These are phyloP conservation scores for Lasiurus borealis DNA, from an alignment of 2,113 vertebrate genomes.

Conservation along the genomic window DNA sequence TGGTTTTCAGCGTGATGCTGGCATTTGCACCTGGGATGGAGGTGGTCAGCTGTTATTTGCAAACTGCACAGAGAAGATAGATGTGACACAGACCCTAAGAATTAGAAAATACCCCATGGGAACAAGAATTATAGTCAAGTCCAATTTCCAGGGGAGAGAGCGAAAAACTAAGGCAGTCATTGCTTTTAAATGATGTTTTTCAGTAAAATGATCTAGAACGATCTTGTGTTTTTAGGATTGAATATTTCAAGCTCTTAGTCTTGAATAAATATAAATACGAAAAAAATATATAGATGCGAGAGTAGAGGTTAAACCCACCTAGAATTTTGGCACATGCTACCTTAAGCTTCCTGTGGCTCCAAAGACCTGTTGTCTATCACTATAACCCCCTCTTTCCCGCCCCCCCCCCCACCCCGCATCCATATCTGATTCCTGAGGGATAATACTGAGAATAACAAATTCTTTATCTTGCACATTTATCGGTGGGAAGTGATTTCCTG, in stretches of 20 bases:
- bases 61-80: neutral
- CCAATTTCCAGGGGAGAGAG: neutral
- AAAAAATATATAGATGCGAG: neutral
- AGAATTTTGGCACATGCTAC: neutral
- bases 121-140: neutral
- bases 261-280: neutral
- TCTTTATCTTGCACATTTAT: neutral
- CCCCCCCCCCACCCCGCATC: accelerated
- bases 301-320: neutral
- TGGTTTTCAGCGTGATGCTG: neutral
- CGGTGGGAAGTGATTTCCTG: neutral
- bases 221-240: neutral
- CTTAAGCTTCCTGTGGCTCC: neutral
- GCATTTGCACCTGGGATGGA: neutral
- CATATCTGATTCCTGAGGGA: neutral
- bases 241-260: neutral
- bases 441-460: neutral
- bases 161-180: neutral
- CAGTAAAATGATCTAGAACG: neutral
- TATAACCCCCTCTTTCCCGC: neutral
- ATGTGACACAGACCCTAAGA: neutral
- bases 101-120: neutral
- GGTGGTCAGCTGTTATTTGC: neutral
- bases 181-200: neutral
- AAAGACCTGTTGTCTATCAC: neutral